Evolutionary conservation across 2,888 invertebrate species (phyloP).

Genomic region (Adelognathus sp.): DNA sequence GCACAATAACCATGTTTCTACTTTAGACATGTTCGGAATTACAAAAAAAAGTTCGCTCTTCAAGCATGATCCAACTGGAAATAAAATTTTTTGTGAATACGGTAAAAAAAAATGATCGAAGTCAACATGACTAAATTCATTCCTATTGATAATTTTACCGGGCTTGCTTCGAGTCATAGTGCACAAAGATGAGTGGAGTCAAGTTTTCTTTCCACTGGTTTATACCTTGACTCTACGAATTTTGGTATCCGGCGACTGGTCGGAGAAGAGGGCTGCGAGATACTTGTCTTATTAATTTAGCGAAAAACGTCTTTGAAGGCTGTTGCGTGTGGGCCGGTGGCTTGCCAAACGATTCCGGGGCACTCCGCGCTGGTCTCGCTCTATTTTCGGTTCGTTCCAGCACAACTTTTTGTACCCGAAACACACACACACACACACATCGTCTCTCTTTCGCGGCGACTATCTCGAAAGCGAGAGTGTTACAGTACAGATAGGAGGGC

Average conservation of each 20-base stretch:
- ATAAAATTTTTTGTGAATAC: background rate
- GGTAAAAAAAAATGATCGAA: too few species aligned
- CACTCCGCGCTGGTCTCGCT: constrained; percentile 52
- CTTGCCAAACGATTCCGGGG: constrained; percentile 45
- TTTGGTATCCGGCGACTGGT: background rate
- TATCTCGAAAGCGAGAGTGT: background rate
- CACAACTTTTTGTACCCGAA: constrained; percentile 38
- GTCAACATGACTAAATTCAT: too few species aligned
- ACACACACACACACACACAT: background rate
- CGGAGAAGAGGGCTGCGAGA: background rate
- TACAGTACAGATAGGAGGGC: background rate
- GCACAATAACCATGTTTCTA: too few species aligned
- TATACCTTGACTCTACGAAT: background rate
- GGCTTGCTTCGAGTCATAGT: background rate
- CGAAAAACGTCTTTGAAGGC: constrained; percentile 51
- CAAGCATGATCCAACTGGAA: too few species aligned
- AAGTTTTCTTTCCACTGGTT: background rate
- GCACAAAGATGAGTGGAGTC: background rate
- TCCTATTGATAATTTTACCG: background rate
- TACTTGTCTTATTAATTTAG: constrained; percentile 46
- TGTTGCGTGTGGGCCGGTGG: constrained; percentile 48
- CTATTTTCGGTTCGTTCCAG: constrained; percentile 58
- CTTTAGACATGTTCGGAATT: too few species aligned
- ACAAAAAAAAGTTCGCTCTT: too few species aligned
- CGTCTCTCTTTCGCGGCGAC: background rate